Evolutionary conservation across 2,888 invertebrate species (phyloP), one percentile per base, ranked within the genome.

Genomic region (Chrysodeixis includens): DNA sequence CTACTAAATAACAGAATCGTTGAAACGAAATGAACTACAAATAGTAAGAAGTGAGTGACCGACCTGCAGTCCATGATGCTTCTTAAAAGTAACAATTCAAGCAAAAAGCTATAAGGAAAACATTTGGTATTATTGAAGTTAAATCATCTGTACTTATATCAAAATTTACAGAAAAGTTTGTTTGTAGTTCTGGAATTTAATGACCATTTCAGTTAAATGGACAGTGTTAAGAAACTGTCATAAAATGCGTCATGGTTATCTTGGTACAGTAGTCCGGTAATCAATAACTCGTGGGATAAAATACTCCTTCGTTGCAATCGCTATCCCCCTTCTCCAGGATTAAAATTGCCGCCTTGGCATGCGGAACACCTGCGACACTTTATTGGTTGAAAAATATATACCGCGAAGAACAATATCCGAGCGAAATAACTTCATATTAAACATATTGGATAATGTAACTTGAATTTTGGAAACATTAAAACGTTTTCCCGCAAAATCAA

Each of bases 271-370:
- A 64, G 60, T 58, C 56, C 77, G 79, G 67, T 85, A 86, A 86
- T 86, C 84, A 80, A 85, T 86, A 84, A 81, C 82, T 79, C 75
- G 67, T 69, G 78, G 76, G 71, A 82, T 72, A 74, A 75, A 73
- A 79, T 71, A 74, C 76, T 80, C 58, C 76, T 79, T 73, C 71
- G 71, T 81, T 84, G 79, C 83, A 83, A 64, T 73, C 74, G 66
- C 82, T 79, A 88, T 88, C 71, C 71, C 72, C 89, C 84, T 85
- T 82, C 71, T 82, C 71, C 58, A 78, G 87, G 84, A 88, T 88
- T 89, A 90, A 86, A 86, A 82, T 26, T 86, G 85, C 83, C 86
- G 85, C 62, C 76, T 66, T 64, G 66, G 67, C 78, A 74, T 76
- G 71, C 32, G 71, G 80, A 76, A 77, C 86, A 88, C 86, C 88